A percentile compares a stretch with the other conserved stretches of the same genome.
phyloP scores from a whole-genome alignment of 1,140 invertebrate genomes.

The Battus philenor region DNA sequence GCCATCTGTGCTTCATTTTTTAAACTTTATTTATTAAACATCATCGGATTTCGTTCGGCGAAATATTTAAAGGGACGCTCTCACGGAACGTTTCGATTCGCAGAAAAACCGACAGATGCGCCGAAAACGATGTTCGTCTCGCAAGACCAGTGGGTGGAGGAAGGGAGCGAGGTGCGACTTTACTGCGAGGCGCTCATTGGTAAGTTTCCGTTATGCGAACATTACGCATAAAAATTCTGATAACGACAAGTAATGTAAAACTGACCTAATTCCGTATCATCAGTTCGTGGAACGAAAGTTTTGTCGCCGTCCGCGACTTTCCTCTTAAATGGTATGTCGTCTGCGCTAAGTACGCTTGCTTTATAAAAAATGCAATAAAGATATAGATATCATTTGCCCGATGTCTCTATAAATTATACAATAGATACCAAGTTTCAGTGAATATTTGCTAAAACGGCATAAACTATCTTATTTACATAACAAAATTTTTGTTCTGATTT shows the following conservation, averaged over 20 bases:
- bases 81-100: slow-evolving; percentile 31
- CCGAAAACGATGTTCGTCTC: slow-evolving; percentile 77
- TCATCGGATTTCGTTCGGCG: slow-evolving; percentile 1
- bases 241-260: neutral
- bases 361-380: no score
- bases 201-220: slow-evolving; percentile 48
- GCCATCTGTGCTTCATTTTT: neutral
- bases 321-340: slow-evolving; percentile 9
- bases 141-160: slow-evolving; percentile 70
- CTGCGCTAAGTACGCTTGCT: no score
- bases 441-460: no score
- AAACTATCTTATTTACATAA: no score
- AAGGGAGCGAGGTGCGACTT: slow-evolving; percentile 78
- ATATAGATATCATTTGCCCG: no score
- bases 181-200: slow-evolving; percentile 87
- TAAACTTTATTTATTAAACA: neutral
- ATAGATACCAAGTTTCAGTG: no score
- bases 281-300: slow-evolving; percentile 13
- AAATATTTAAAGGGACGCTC: slow-evolving; percentile 8
- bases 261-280: slow-evolving; percentile 7
- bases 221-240: slow-evolving; percentile 2
- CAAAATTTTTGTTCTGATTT: no score
- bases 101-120: slow-evolving; percentile 76
- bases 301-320: slow-evolving; percentile 12
- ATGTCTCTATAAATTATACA: no score